Evolutionary conservation across 2,888 invertebrate species (phyloP).

Genomic region (Lithodes maja): DNA sequence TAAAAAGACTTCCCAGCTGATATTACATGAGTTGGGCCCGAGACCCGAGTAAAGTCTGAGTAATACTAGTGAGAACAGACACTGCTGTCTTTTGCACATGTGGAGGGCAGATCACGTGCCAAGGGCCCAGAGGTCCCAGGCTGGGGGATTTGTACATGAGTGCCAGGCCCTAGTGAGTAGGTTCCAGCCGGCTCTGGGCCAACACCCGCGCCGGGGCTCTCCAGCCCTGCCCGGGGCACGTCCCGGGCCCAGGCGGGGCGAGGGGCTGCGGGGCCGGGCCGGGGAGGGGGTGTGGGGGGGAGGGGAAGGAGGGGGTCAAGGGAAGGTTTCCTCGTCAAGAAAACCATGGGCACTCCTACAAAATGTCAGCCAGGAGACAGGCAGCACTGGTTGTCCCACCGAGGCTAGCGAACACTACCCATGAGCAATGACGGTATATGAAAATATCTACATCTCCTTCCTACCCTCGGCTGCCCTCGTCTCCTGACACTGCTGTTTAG

Average conservation of each 20-base stretch:
- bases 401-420: conserved; percentile 59
- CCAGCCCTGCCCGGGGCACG: conserved; percentile 56
- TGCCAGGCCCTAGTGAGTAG: conserved; percentile 60
- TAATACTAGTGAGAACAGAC: conserved; percentile 68
- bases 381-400: conserved; percentile 60
- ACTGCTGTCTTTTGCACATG: conserved; percentile 65
- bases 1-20: conserved; percentile 66
- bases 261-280: conserved; percentile 46
- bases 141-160: conserved; percentile 62
- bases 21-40: conserved; percentile 64
- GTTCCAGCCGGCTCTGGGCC: conserved; percentile 60
- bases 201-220: conserved; percentile 38
- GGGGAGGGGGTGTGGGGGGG: conserved; percentile 57
- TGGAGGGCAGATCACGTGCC: conserved; percentile 67
- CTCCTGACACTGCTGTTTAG: conserved; percentile 61
- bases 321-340: conserved; percentile 44
- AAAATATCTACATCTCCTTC: conserved; percentile 67
- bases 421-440: conserved; percentile 67
- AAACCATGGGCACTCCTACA: conserved; percentile 51
- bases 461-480: conserved; percentile 58
- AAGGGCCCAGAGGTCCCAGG: conserved; percentile 67
- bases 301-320: conserved; percentile 45
- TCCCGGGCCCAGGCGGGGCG: conserved; percentile 50
- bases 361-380: conserved; percentile 62
- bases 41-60: conserved; percentile 65